A percentile compares a stretch with the other conserved stretches of the same genome.
These are phyloP conservation scores for Trididemnum clinides DNA, from an alignment of 23 tunicate genomes.

Conservation along the genomic window DNA sequence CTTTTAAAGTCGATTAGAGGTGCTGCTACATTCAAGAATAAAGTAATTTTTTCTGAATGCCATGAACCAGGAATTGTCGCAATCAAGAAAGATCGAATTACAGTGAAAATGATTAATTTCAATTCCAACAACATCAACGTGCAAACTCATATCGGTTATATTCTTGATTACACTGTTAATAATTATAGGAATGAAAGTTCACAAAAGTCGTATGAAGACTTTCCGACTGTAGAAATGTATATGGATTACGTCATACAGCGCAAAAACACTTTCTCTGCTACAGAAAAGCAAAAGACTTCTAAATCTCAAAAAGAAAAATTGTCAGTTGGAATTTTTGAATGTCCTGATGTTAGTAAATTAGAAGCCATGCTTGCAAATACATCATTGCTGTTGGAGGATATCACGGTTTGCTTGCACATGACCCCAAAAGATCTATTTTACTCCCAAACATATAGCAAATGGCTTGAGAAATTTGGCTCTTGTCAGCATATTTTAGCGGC, in stretches of 20 bases:
- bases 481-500: background rate
- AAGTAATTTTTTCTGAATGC: background rate
- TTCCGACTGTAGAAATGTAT: background rate
- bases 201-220: background rate
- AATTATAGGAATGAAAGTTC: background rate
- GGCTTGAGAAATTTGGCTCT: background rate
- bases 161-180: background rate
- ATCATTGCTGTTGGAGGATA: background rate
- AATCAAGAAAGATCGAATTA: background rate
- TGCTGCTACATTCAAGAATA: background rate
- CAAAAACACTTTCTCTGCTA: background rate
- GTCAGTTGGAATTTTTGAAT: constrained; percentile 1
- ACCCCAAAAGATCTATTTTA: background rate
- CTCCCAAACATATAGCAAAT: background rate
- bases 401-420: background rate
- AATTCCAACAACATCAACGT: background rate
- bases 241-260: background rate
- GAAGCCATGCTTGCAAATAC: background rate
- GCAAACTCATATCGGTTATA: background rate
- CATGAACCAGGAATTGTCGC: background rate
- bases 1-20: constrained; percentile 1
- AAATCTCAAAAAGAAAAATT: background rate
- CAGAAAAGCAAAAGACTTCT: background rate
- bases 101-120: background rate
- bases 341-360: background rate